Evolutionary conservation across 2,888 invertebrate genomes (phyloP), one percentile per base, ranked within the genome.

Genomic region (Cantharis rustica): DNA sequence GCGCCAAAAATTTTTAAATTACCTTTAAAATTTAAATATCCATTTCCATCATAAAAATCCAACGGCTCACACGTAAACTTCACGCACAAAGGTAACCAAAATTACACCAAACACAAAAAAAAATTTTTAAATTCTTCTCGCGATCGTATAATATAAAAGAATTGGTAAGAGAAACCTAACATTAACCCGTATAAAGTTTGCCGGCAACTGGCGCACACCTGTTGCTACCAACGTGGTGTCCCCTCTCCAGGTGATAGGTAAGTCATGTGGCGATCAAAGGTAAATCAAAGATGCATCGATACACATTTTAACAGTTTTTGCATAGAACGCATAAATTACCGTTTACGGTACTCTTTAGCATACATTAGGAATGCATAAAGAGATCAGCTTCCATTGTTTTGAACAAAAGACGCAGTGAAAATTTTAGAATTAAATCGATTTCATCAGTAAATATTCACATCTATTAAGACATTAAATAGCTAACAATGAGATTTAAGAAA

Each of bases 191-290:
- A 66, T 77, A 78, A 78, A 78, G 81, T 80, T 79, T 82, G 79
- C 81, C 83, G 83, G 80, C 81, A 76, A 83, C 83, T 83, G 80
- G 82, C 78, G 79, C 76, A 82, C 83, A 83, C 83, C 83, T 83
- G 83, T 83, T 83, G 83, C 79, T 81, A 80, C 75, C 77, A 81
- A 80, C 82, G 79, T 81, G 83, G 77, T 82, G 64, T 68, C 79
- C 78, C 79, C 81, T 77, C 78, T 78, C 79, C 23, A 70, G 76
- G 69, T 72, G 75, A 75, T 75, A 75, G 72, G 68, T 68, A 31
- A 72, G 69, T 72, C 75, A 69, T 72, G 61, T 75, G 72, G 62
- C 63, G 68, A 47, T 68, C 73, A 69, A 66, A 66, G 64, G 64
- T 66, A 20, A 66, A 66, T 68, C 61, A 73, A 16, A 71, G 61